Conservation (phyloP, 1,140 invertebrate species). For the Myzus persicae region DNA sequence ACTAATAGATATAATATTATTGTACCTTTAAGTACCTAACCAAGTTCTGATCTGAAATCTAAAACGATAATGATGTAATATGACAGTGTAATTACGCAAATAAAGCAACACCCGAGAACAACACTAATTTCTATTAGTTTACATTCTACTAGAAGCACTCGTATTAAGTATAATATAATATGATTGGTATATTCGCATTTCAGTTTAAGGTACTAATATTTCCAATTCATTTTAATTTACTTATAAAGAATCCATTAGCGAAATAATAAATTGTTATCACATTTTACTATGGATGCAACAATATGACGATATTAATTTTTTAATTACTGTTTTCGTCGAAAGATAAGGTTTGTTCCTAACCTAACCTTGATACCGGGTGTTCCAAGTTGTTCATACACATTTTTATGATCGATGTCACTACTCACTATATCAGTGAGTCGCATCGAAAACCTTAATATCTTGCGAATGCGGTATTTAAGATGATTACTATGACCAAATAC, state of each 20-base stretch:
- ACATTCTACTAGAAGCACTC: not conserved
- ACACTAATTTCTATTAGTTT: not conserved
- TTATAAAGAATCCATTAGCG: not conserved
- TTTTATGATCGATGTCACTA: not conserved
- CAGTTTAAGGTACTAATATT: not conserved
- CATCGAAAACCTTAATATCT: not conserved
- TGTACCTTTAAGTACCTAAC: not conserved
- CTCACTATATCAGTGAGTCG: not conserved
- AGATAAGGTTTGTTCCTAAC: too few species aligned
- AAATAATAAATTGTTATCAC: not conserved
- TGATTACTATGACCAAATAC: not conserved
- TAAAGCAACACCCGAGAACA: not conserved
- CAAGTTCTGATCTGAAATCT: not conserved
- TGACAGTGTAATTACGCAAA: not conserved
- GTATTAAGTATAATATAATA: not conserved
- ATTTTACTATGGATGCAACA: not conserved
- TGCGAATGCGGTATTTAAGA: not conserved
- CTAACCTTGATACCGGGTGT: not conserved
- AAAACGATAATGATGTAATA: not conserved
- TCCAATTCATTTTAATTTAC: not conserved
- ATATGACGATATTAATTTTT: not conserved
- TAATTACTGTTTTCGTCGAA: not conserved
- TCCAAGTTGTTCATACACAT: not conserved
- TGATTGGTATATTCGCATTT: not conserved
- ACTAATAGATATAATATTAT: not conserved